phyloP scores from a whole-genome alignment of 1,140 invertebrate species.

The Protaetia brevitarsis region DNA sequence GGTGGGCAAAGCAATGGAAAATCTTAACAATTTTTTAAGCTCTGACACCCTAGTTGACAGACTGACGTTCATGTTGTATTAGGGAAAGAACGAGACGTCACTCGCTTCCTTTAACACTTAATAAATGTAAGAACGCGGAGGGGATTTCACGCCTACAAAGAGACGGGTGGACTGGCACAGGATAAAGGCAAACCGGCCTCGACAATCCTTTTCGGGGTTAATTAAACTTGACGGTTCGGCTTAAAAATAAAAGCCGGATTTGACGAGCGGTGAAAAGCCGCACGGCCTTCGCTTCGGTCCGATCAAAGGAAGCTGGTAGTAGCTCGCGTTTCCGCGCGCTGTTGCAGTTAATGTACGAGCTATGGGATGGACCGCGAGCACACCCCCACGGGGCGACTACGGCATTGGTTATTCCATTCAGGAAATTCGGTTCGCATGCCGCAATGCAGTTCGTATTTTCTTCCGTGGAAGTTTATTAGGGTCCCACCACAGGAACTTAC shows the following conservation, averaged over 20 bases:
- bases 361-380: neutral
- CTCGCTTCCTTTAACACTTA: too few relatives aligned
- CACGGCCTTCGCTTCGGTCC: neutral
- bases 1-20: too few relatives aligned
- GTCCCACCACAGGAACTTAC: too few relatives aligned
- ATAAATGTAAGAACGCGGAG: too few relatives aligned
- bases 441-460: neutral
- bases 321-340: too few relatives aligned
- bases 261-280: neutral
- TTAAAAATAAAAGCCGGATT: neutral
- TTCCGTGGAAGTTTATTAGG: neutral
- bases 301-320: too few relatives aligned
- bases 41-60: too few relatives aligned
- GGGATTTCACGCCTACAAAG: too few relatives aligned
- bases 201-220: neutral
- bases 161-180: neutral
- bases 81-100: too few relatives aligned
- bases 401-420: slow-evolving; percentile 7
- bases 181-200: neutral
- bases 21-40: too few relatives aligned
- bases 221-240: neutral
- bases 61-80: too few relatives aligned
- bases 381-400: neutral
- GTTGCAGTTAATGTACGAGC: too few relatives aligned
- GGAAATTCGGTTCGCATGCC: slow-evolving; percentile 6